Evolutionary conservation across 2,888 invertebrate species (phyloP).

Genomic region (Hypomecis punctinalis): DNA sequence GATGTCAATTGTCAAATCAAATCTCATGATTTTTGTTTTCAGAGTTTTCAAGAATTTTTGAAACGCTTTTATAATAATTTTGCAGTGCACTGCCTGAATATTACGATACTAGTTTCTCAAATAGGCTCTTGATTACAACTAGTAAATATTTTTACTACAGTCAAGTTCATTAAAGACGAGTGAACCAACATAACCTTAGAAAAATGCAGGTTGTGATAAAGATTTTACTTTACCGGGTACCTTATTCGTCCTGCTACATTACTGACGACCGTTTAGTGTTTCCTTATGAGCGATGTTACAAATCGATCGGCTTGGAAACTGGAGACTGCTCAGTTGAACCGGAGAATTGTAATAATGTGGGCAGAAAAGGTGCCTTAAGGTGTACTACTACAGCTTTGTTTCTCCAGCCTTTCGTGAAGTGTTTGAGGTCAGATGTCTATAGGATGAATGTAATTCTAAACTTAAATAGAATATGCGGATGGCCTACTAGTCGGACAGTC

Average conservation of each 20-base stretch:
- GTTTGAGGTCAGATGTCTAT: slow-evolving; percentile 64
- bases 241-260: slow-evolving; percentile 66
- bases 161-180: neutral
- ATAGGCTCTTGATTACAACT: neutral
- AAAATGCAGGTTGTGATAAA: slow-evolving; percentile 68
- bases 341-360: slow-evolving; percentile 43
- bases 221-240: slow-evolving; percentile 62
- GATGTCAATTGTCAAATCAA: too few relatives aligned
- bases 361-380: slow-evolving; percentile 51
- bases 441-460: slow-evolving; percentile 63
- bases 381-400: slow-evolving; percentile 63
- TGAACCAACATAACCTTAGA: slow-evolving; percentile 42
- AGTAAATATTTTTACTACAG: neutral
- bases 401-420: slow-evolving; percentile 69
- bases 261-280: slow-evolving; percentile 60
- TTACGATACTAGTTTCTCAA: neutral
- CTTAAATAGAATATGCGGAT: slow-evolving; percentile 58
- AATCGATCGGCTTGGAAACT: slow-evolving; percentile 60
- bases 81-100: too few relatives aligned
- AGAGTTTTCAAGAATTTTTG: too few relatives aligned
- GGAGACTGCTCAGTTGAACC: slow-evolving; percentile 54
- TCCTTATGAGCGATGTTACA: slow-evolving; percentile 57
- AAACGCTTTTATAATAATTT: too few relatives aligned
- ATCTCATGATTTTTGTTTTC: too few relatives aligned
- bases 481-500: slow-evolving; percentile 56